phyloP scores from a whole-genome alignment of 2,113 vertebrate genomes.

The Plecturocebus donacophilus region DNA sequence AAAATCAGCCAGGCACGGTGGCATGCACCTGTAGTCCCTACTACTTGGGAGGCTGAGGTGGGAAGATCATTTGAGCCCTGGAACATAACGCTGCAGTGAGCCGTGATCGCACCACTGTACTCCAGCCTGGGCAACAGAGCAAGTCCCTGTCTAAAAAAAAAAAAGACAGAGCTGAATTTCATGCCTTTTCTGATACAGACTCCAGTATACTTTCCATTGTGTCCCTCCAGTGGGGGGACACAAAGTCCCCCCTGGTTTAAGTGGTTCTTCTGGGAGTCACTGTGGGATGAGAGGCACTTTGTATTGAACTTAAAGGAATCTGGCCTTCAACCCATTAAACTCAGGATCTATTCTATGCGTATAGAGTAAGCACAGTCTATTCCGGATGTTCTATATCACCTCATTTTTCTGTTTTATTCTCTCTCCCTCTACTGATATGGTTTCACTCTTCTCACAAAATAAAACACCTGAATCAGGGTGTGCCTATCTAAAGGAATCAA shows the following conservation, averaged over 20 bases:
- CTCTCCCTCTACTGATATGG: background rate
- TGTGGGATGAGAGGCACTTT: background rate
- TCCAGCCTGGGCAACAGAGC: no score
- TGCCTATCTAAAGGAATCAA: background rate
- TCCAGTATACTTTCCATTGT: background rate
- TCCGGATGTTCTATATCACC: background rate
- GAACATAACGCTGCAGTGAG: no score
- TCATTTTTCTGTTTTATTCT: background rate
- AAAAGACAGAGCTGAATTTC: background rate
- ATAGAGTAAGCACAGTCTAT: background rate
- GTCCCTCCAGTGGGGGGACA: background rate
- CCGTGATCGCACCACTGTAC: no score
- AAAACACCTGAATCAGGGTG: background rate
- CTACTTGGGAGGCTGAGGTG: no score
- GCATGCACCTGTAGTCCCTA: no score
- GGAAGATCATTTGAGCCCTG: no score
- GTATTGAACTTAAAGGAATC: background rate
- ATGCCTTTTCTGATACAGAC: background rate
- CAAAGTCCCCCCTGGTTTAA: background rate
- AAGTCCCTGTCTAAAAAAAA: no score
- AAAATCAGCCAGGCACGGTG: no score
- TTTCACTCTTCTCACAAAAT: background rate
- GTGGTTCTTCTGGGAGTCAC: background rate
- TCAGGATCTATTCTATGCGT: background rate
- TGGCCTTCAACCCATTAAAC: background rate